These are phyloP conservation scores for Ceuthmochares aereus DNA, from an alignment of 2,113 vertebrate genomes.

Conservation along the genomic window DNA sequence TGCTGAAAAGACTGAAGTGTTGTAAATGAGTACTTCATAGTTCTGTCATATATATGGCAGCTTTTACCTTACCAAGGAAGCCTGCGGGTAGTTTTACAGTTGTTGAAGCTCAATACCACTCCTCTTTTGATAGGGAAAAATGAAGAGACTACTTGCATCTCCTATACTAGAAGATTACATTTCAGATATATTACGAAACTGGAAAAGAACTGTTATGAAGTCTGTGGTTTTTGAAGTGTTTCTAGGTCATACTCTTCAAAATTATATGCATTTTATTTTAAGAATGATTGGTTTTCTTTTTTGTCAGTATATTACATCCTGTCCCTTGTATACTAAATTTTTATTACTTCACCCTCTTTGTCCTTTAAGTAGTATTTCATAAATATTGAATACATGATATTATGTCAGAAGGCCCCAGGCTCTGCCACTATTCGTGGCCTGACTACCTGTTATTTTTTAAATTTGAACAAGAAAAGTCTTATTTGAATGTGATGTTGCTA, in stretches of 20 bases:
- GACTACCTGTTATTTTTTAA: neutral
- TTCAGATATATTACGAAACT: neutral
- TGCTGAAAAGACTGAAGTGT: neutral
- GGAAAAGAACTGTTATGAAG: neutral
- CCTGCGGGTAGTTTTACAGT: neutral
- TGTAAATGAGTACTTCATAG: neutral
- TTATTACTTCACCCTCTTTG: neutral
- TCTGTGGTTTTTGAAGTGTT: neutral
- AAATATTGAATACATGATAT: neutral
- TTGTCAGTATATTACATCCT: neutral
- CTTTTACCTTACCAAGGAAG: neutral
- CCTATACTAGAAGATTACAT: neutral
- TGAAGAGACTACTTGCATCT: neutral
- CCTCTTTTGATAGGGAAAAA: neutral
- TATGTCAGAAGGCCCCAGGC: neutral
- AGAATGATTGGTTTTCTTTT: neutral
- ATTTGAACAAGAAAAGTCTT: neutral
- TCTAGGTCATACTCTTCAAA: neutral
- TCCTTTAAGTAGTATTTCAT: neutral
- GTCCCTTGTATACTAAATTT: neutral
- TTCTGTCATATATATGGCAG: neutral
- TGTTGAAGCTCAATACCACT: neutral
- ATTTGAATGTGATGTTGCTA: neutral
- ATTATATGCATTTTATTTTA: neutral
- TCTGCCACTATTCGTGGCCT: neutral